Evolutionary conservation across 2,113 vertebrate species (phyloP), one percentile per base, ranked within the genome.

Genomic region (Apistogramma diplotaenia): DNA sequence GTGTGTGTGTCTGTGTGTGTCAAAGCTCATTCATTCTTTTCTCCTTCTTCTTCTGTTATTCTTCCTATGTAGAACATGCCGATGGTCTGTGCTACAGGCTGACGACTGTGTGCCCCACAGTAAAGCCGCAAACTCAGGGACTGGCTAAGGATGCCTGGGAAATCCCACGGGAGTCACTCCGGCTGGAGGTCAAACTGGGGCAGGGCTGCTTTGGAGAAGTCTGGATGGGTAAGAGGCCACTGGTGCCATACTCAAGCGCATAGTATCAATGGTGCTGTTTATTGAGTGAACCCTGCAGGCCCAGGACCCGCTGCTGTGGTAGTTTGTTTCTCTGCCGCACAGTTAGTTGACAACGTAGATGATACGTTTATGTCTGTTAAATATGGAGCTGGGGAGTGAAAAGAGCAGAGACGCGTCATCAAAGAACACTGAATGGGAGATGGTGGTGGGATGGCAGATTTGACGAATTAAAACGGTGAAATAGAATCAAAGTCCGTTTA

Each of bases 161-260:
- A 94, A 99, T 99, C 84, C 98, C 98, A 37, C 95, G 98, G 76
- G 98, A 99, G 49, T 99, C 98, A 29, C 95, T 99, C 58, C 95
- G 97, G 76, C 95, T 99, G 88, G 98, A 99, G 85, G 94, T 99
- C 89, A 99, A 99, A 91, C 93, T 99, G 87, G 98, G 98, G 71
- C 98, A 99, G 94, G 98, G 98, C 92, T 99, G 98, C 93, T 99
- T 99, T 73, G 98, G 98, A 85, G 98, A 99, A 96, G 98, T 99
- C 11, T 99, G 98, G 98, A 99, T 97, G 97, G 98, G 98, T 99
- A 96, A 97, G 97, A 49, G 12, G 12, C 21, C 2, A 4, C 12
- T 23, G 18, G 29, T 21, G 23, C 8, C 16, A 0, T 18, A 27
- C 60, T 71, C 2, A 8, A 8, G 15, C 21, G 11, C 3, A 27